These are phyloP conservation scores for Salvator merianae DNA, from an alignment of 2,113 vertebrate species.

Conservation along the genomic window DNA sequence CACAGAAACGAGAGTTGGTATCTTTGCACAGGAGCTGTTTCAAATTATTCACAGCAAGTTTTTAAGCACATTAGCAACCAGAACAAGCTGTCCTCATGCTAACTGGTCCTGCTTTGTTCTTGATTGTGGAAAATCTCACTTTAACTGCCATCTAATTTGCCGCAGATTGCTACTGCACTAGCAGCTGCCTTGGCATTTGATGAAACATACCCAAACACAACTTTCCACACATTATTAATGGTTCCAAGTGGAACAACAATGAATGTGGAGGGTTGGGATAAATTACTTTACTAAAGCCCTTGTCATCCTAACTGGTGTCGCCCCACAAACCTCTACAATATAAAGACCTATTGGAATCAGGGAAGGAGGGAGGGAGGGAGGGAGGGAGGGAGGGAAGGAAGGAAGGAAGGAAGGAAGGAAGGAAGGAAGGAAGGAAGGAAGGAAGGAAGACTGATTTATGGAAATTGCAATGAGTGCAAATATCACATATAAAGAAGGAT, in stretches of 20 bases:
- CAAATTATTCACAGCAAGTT: constrained; percentile 83
- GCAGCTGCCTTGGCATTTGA: constrained; percentile 82
- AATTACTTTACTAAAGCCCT: constrained; percentile 37
- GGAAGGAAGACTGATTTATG: background rate
- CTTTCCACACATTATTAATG: constrained; percentile 77
- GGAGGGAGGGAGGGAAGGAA: too few species aligned
- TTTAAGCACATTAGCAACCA: constrained; percentile 87
- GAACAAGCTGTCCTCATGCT: constrained; percentile 85
- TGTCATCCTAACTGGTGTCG: background rate
- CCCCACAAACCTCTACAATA: background rate
- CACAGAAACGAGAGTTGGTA: constrained; percentile 64
- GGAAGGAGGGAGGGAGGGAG: too few species aligned
- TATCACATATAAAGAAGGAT: background rate
- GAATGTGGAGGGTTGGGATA: constrained; percentile 37
- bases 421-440: too few species aligned
- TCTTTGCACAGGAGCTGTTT: constrained; percentile 79
- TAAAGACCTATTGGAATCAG: background rate
- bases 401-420: too few species aligned
- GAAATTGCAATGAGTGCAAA: too few species aligned
- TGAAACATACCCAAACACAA: constrained; percentile 76
- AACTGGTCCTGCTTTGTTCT: constrained; percentile 82
- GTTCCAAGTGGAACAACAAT: constrained; percentile 74
- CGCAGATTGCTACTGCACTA: constrained; percentile 82
- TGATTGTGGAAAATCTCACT: constrained; percentile 85
- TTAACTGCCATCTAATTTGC: constrained; percentile 86